Evolutionary conservation across 2,113 vertebrate genomes (phyloP), one percentile per base, ranked within the genome.

Genomic region (Anas platyrhynchos): DNA sequence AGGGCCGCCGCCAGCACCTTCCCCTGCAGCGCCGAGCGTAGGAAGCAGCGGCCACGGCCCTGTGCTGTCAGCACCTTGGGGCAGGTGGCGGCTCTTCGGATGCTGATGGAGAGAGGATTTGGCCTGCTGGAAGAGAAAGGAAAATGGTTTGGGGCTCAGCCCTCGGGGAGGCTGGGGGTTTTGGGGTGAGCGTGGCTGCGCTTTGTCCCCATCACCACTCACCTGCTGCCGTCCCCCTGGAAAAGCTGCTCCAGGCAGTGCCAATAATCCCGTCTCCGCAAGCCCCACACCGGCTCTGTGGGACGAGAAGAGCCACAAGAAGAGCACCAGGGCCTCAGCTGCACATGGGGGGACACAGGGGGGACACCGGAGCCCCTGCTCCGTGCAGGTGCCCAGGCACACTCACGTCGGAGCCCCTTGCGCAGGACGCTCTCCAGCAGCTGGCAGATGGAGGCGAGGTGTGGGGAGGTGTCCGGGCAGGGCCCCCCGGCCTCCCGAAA

Each of bases 401-500:
- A 98, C 98, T 98, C 82, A 99, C 98, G 98, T 56, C 98, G 98
- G 3, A 99, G 97, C 43, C 98, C 99, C 93, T 98, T 98, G 84
- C 98, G 98, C 74, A 99, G 97, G 83, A 98, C 96, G 94, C 97
- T 97, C 91, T 99, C 99, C 34, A 99, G 97, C 12, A 98, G 97
- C 96, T 98, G 98, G 84, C 99, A 99, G 92, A 98, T 97, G 31
- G 98, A 96, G 27, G 91, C 48, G 48, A 99, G 97, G 56, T 98
- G 98, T 29, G 97, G 98, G 46, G 94, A 98, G 73, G 89, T 59
- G 78, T 99, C 98, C 1, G 97, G 98, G 96, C 98, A 97, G 3
- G 80, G 74, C 4, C 86, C 84, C 5, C 34, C 66, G 4, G 55
- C 90, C 27, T 96, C 95, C 96, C 98, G 98, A 78, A 99, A 96